Conservation (phyloP, 35 echinoderm and acorn worm species). For the Chiridota heheva region DNA sequence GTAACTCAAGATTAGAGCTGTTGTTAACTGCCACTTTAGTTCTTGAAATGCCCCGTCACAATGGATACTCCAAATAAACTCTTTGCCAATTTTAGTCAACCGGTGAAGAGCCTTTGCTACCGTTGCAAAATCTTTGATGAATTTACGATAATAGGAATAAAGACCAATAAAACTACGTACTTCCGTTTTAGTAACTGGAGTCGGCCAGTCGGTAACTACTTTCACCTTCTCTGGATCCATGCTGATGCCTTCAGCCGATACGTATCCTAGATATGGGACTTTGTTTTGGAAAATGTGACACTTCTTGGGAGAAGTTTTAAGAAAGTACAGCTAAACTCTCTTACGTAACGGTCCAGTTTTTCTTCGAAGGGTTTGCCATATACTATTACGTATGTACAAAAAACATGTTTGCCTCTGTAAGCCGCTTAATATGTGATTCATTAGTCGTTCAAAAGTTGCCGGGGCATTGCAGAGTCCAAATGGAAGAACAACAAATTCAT, state of each 20-base stretch:
- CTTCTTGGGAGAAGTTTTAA: not conserved
- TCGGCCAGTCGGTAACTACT: constrained; percentile 42
- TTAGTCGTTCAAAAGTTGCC: constrained; percentile 40
- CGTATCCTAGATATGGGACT: constrained; percentile 27
- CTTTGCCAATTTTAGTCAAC: constrained; percentile 9
- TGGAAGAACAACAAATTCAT: not conserved
- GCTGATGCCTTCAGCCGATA: not conserved
- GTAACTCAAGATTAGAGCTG: constrained; percentile 37
- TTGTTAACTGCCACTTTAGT: constrained; percentile 21
- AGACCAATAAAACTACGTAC: constrained; percentile 52
- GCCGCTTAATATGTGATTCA: constrained; percentile 13
- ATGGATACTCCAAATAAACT: constrained; percentile 23
- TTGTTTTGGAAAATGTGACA: constrained; percentile 7
- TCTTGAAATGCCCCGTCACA: constrained; percentile 32
- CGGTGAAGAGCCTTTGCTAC: constrained; percentile 39
- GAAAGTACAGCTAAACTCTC: not conserved
- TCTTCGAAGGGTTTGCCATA: not conserved
- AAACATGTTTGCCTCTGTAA: not conserved
- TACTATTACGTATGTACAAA: constrained; percentile 39
- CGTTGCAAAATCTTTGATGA: constrained; percentile 37
- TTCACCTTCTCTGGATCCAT: constrained; percentile 2
- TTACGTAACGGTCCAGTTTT: not conserved
- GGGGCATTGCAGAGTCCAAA: constrained; percentile 24
- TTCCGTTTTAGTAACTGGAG: constrained; percentile 12
- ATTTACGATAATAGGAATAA: constrained; percentile 47